phyloP scores from a whole-genome alignment of 2,888 invertebrate genomes.

The Xylota segnis region DNA sequence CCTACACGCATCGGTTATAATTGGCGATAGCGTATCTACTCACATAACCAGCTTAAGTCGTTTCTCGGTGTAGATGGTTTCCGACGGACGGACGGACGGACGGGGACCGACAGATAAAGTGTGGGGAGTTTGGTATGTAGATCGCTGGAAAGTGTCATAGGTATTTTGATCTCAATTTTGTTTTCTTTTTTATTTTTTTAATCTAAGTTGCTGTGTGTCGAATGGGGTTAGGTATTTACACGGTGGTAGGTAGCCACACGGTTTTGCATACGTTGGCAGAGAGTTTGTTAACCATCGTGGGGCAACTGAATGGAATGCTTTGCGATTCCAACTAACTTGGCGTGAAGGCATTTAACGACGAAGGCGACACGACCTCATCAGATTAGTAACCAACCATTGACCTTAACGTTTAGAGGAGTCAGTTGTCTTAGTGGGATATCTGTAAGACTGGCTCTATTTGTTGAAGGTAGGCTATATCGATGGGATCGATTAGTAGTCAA shows the following conservation, averaged over 20 bases:
- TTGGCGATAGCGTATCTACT: slow-evolving; percentile 62
- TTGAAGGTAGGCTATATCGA: too few species aligned
- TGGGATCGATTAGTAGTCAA: too few species aligned
- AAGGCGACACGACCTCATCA: too few species aligned
- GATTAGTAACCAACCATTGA: too few species aligned
- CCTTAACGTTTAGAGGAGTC: too few species aligned
- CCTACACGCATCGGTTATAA: slow-evolving; percentile 57
- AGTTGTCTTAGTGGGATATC: too few species aligned
- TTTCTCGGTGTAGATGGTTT: slow-evolving; percentile 30
- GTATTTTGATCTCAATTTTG: slow-evolving; percentile 35
- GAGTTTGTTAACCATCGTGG: not conserved
- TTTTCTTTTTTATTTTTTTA: not conserved
- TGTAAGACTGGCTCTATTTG: too few species aligned
- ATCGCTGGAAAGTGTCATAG: slow-evolving; percentile 42
- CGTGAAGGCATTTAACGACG: not conserved
- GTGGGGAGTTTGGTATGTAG: slow-evolving; percentile 44
- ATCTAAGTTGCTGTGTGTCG: not conserved
- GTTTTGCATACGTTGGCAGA: not conserved
- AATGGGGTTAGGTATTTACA: slow-evolving; percentile 22
- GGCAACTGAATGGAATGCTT: not conserved
- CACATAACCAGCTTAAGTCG: slow-evolving; percentile 55
- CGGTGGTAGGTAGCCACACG: not conserved
- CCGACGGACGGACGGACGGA: slow-evolving; percentile 12
- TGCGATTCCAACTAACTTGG: not conserved
- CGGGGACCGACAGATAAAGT: slow-evolving; percentile 34